Base-by-base conservation (phyloP, 1,140 invertebrate species). In the Adelges cooleyi region DNA sequence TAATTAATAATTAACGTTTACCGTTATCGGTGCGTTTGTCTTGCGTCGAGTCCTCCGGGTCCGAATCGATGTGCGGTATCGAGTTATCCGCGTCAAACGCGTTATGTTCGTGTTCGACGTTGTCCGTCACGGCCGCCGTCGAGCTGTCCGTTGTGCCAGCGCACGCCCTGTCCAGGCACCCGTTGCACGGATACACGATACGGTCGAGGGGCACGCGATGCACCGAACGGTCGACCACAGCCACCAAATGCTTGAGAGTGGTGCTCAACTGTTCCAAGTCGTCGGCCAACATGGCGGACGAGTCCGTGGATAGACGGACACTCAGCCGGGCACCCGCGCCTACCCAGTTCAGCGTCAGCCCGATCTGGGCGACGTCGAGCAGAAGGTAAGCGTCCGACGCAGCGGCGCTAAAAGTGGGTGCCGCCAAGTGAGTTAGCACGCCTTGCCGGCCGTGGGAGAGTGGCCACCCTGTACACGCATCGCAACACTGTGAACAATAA, bases 51-150 rank as follows among this genome's bases (percentile, higher is more conserved):
- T 62, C 56, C 13, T 62, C 56, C 1, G 56, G 42, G 42, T 62
- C 56, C 9, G 56, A 62, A 18, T 62, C 56, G 5, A 62, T 62
- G 42, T 62, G 56, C 13, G 56, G 56, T 46, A 62, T 62, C n/a
- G 42, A 62, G 56, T 48, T 62, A 6, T 62, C 56, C 2, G 40
- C 17, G 23, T 59, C 54, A 1, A 33, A 33, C 5, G 11, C 29
- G 29, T 6, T 33, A 11, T 33, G 5, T 5, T 33, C 29, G 29
- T 33, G 5, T 5, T 33, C 29, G 29, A 6, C 11, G 11, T 6
- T 33, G 11, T 33, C 29, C 5, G 5, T 33, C 5, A 5, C 11
- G 5, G 5, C 29, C 29, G 29, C 5, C 11, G 29, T 33, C 5
- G 29, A 33, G 5, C 11, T 33, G 29, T 11, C 29, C 11, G 29